These are phyloP conservation scores for Eueremaeus valkanovi DNA, from an alignment of 2,888 invertebrate genomes.

Conservation along the genomic window DNA sequence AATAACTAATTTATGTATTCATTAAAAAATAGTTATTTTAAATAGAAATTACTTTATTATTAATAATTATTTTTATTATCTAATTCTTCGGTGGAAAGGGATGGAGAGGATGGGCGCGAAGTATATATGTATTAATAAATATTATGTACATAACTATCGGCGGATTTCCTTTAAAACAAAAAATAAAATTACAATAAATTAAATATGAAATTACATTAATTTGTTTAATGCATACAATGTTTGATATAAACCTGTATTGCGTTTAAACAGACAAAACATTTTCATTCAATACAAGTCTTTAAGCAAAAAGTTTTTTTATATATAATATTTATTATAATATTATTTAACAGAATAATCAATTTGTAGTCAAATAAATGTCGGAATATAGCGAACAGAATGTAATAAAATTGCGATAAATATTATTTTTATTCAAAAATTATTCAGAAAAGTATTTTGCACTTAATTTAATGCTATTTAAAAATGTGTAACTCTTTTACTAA, in stretches of 20 bases:
- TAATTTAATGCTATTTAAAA: no score
- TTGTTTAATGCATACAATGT: constrained; percentile 5
- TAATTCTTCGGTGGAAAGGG: background rate
- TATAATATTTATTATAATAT: background rate
- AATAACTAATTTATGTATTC: constrained; percentile 17
- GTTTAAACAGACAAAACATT: no score
- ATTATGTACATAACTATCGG: constrained; percentile 16
- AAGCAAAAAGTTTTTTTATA: no score
- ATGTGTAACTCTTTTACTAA: no score
- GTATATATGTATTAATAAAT: background rate
- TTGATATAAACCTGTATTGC: no score
- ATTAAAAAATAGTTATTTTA: constrained; percentile 16
- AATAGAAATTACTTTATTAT: constrained; percentile 31
- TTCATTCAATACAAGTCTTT: no score
- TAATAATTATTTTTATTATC: constrained; percentile 28
- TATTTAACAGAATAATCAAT: constrained; percentile 11
- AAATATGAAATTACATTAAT: background rate
- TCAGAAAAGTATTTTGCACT: no score
- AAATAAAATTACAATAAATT: constrained; percentile 2
- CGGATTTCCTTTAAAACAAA: constrained; percentile 26
- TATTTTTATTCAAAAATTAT: no score
- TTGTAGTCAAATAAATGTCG: background rate
- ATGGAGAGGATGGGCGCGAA: constrained; percentile 26
- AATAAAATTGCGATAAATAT: no score
- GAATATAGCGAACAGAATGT: no score